These are phyloP conservation scores for mouse (Mus musculus) DNA, from an alignment of 2,113 vertebrate genomes.

Conservation along the genomic window DNA sequence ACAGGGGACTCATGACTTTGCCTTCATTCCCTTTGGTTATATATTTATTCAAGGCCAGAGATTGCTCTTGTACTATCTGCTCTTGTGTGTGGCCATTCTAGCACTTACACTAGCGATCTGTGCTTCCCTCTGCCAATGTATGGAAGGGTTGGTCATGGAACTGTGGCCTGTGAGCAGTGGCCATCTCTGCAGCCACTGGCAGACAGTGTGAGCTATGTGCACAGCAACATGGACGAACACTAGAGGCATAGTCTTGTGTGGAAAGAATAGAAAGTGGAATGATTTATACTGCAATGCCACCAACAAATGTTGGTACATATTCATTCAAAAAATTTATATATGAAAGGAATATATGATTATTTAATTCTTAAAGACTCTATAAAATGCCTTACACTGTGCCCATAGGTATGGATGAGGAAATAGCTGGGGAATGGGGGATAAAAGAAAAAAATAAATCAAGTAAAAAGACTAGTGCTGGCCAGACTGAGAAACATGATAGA, in stretches of 20 bases:
- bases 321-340: background rate
- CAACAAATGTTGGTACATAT: background rate
- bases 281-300: background rate
- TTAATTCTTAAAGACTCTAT: background rate
- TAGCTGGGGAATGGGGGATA: background rate
- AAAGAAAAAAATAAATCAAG: background rate
- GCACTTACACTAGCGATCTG: background rate
- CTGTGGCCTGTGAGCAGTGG: background rate
- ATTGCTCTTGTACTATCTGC: background rate
- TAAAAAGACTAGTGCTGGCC: background rate
- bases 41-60: background rate
- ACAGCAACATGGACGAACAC: background rate
- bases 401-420: background rate
- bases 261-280: background rate
- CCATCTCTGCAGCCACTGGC: background rate
- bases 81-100: background rate
- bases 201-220: background rate
- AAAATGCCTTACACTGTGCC: background rate
- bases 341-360: background rate
- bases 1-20: background rate
- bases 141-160: background rate
- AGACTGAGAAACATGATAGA: background rate
- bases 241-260: background rate
- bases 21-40: background rate
- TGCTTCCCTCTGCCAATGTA: too few relatives aligned